Evolutionary conservation across 2,888 invertebrate species (phyloP).

Genomic region (Seira musarum): DNA sequence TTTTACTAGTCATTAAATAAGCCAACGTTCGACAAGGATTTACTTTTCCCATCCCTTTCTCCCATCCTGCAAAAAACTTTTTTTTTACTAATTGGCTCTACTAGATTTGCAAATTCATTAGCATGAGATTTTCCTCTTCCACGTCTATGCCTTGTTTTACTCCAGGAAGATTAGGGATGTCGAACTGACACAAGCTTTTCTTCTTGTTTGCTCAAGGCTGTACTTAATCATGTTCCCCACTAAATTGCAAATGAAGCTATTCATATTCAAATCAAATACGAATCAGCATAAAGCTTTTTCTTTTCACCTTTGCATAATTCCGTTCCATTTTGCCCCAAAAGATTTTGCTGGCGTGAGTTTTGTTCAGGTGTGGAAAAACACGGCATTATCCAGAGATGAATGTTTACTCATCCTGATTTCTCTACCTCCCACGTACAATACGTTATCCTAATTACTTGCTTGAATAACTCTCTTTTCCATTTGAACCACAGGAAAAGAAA

Average conservation of each 20-base stretch:
- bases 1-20: background rate
- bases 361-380: background rate
- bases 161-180: background rate
- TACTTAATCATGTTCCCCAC: too few relatives aligned
- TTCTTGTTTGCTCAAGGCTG: background rate
- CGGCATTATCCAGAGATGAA: background rate
- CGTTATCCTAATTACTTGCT: conserved; percentile 26
- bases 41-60: background rate
- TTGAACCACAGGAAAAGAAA: background rate
- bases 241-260: background rate
- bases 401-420: conserved; percentile 5
- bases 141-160: background rate
- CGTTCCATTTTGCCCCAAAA: too few relatives aligned
- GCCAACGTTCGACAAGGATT: conserved; percentile 22
- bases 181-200: too few relatives aligned
- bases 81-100: conserved; percentile 46
- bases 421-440: background rate
- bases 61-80: too few relatives aligned
- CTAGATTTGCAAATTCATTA: conserved; percentile 52
- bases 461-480: conserved; percentile 8
- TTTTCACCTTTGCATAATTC: background rate
- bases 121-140: conserved; percentile 19
- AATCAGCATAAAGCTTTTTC: background rate
- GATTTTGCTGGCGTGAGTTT: background rate
- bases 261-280: background rate